Evolutionary conservation across 2,113 vertebrate species (phyloP).

Genomic region (Tonatia bakeri): DNA sequence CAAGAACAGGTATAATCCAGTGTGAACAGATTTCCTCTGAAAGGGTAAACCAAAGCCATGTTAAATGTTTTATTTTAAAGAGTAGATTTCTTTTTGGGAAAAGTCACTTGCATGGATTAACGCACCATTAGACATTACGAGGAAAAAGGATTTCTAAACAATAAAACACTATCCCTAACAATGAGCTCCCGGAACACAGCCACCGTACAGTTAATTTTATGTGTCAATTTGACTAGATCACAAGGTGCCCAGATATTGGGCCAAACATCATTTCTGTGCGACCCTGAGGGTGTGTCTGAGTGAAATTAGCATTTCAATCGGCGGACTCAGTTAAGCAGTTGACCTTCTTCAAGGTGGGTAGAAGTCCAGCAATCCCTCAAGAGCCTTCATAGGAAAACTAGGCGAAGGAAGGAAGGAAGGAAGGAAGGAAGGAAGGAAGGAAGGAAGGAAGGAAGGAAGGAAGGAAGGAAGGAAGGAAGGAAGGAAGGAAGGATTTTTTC

Average conservation of each 20-base stretch:
- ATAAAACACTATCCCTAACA: background rate
- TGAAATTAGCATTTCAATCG: background rate
- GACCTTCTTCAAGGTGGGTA: background rate
- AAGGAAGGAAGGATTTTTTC: background rate
- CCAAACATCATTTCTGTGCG: background rate
- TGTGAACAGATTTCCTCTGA: conserved; percentile 13
- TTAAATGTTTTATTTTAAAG: background rate
- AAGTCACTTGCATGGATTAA: background rate
- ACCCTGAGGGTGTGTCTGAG: background rate
- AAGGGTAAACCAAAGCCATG: background rate
- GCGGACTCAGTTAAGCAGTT: background rate
- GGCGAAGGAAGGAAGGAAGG: background rate
- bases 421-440: too few relatives aligned
- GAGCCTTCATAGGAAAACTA: background rate
- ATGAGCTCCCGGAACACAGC: background rate
- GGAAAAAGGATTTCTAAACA: background rate
- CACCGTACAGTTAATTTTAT: background rate
- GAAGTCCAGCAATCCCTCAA: background rate
- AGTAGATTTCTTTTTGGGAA: background rate
- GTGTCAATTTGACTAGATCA: background rate
- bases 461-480: too few relatives aligned
- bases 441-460: too few relatives aligned
- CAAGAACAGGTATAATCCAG: background rate
- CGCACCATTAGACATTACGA: background rate
- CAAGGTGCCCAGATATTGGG: background rate